These are phyloP conservation scores for Siniperca obscura DNA, from an alignment of 2,797 vertebrate species.

Conservation along the genomic window DNA sequence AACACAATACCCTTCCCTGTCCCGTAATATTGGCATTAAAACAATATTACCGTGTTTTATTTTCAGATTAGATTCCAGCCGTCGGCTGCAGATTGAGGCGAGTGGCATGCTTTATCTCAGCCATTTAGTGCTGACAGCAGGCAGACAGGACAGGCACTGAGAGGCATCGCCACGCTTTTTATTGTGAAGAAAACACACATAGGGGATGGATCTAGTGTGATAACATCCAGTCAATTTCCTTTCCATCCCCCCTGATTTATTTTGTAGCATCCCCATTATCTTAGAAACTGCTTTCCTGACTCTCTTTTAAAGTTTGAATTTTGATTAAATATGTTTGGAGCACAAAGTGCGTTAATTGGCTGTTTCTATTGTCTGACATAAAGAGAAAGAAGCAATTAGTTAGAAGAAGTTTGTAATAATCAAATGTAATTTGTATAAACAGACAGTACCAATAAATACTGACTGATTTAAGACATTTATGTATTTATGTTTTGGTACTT, in stretches of 20 bases:
- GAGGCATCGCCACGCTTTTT: slow-evolving; percentile 66
- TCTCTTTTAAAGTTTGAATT: slow-evolving; percentile 52
- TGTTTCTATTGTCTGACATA: slow-evolving; percentile 24
- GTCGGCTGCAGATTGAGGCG: slow-evolving; percentile 64
- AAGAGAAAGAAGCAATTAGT: slow-evolving; percentile 26
- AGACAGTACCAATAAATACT: slow-evolving; percentile 17
- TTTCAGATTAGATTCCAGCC: slow-evolving; percentile 73
- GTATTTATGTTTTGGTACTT: slow-evolving; percentile 33
- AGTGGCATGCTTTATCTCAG: slow-evolving; percentile 75
- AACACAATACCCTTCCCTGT: slow-evolving; percentile 70
- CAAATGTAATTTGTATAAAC: slow-evolving; percentile 34
- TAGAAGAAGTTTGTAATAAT: slow-evolving; percentile 2
- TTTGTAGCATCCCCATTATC: slow-evolving; percentile 66
- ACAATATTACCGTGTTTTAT: slow-evolving; percentile 77
- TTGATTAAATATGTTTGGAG: slow-evolving; percentile 45
- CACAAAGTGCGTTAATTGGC: slow-evolving; percentile 30
- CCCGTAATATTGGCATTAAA: slow-evolving; percentile 76
- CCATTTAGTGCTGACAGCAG: slow-evolving; percentile 77
- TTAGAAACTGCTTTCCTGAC: slow-evolving; percentile 44
- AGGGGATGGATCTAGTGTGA: slow-evolving; percentile 74
- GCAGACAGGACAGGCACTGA: slow-evolving; percentile 68
- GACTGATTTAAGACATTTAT: slow-evolving; percentile 19
- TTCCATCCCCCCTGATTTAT: slow-evolving; percentile 72
- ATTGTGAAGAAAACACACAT: slow-evolving; percentile 78
- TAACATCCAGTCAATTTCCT: slow-evolving; percentile 84